Evolutionary conservation across 2,113 vertebrate genomes (phyloP).

Genomic region (Hemiscyllium ocellatum): DNA sequence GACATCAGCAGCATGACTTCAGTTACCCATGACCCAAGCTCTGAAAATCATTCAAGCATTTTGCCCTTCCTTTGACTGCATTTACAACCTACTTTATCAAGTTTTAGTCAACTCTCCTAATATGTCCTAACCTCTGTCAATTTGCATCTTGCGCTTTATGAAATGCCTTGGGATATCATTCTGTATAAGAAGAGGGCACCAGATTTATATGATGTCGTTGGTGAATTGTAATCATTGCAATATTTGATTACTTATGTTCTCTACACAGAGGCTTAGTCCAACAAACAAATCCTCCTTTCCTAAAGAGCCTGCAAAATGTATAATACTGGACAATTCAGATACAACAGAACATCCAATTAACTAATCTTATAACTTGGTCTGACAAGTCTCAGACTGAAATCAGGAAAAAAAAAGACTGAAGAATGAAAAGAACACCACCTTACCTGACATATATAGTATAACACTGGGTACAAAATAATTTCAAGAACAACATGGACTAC

Average conservation of each 20-base stretch:
- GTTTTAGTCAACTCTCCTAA: too few species aligned
- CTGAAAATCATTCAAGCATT: too few species aligned
- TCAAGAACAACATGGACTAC: neutral
- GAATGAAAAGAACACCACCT: neutral
- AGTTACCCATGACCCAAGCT: too few species aligned
- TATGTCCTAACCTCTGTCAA: too few species aligned
- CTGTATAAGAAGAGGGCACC: too few species aligned
- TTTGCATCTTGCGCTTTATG: too few species aligned
- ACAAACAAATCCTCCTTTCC: neutral
- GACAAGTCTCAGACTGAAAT: too few species aligned
- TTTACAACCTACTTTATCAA: too few species aligned
- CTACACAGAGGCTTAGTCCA: neutral
- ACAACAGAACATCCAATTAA: neutral
- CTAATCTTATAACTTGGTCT: too few species aligned
- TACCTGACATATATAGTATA: neutral
- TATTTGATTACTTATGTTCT: neutral
- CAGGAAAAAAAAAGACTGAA: neutral
- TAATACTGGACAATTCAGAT: neutral
- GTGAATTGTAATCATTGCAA: neutral
- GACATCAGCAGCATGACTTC: too few species aligned
- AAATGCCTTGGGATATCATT: neutral
- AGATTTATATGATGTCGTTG: neutral
- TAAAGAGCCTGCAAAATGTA: neutral
- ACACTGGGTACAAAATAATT: neutral
- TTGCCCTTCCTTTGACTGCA: too few species aligned